A percentile compares a stretch with the other conserved stretches of the same genome.
Evolutionary conservation across 1,140 invertebrate genomes (phyloP).

Genomic region (Sitophilus oryzae): DNA sequence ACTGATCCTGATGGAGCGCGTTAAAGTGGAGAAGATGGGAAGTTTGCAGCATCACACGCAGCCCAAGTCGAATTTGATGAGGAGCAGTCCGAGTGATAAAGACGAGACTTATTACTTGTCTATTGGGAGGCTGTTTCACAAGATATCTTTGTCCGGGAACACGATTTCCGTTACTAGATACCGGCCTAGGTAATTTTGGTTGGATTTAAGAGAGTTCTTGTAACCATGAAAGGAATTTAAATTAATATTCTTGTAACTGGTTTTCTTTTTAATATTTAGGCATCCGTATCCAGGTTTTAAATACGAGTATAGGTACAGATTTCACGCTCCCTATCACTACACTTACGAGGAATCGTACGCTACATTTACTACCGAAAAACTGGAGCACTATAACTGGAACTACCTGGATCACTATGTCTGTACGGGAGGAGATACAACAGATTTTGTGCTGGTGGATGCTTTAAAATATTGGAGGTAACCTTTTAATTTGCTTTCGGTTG

Average conservation of each 20-base stretch:
- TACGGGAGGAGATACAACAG: conserved; percentile 77
- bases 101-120: conserved; percentile 77
- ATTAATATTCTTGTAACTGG: conserved; percentile 8
- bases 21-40: conserved; percentile 38
- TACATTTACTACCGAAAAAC: conserved; percentile 87
- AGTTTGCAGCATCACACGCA: conserved; percentile 49
- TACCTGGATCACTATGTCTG: conserved; percentile 96
- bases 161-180: conserved; percentile 90
- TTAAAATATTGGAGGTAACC: conserved; percentile 89
- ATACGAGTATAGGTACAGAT: conserved; percentile 84
- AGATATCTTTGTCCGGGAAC: conserved; percentile 73
- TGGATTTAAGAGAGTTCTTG: not conserved
- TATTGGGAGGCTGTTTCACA: conserved; percentile 93
- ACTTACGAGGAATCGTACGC: conserved; percentile 94
- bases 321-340: conserved; percentile 88
- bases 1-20: conserved; percentile 59
- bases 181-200: conserved; percentile 67
- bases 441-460: conserved; percentile 77
- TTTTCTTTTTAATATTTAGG: conserved; percentile 48
- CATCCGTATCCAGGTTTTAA: conserved; percentile 89
- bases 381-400: conserved; percentile 98
- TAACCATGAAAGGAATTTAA: not conserved
- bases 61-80: conserved; percentile 38
- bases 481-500: too few relatives aligned
- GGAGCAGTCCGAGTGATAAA: conserved; percentile 46